phyloP scores from a whole-genome alignment of 2,888 invertebrate species.

The Myopa tessellatipennis region DNA sequence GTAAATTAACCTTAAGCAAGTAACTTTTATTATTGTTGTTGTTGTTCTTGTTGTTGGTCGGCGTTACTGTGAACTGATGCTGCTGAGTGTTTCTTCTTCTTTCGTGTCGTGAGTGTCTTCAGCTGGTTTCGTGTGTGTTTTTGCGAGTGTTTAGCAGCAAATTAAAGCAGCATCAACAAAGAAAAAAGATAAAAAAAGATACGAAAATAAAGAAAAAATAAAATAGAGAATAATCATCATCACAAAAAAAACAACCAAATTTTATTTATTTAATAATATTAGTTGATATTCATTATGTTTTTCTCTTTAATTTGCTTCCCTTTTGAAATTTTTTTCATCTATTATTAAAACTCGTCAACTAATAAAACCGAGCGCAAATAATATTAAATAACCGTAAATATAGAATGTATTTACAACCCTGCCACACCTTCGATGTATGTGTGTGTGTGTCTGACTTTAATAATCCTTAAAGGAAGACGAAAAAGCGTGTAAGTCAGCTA shows the following conservation, averaged over 20 bases:
- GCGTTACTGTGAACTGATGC: neutral
- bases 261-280: too few species aligned
- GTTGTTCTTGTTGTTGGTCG: slow-evolving; percentile 6
- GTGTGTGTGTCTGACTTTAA: slow-evolving; percentile 7
- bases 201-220: neutral
- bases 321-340: neutral
- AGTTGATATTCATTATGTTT: neutral
- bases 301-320: neutral
- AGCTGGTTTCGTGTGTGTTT: neutral
- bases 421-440: neutral
- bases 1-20: neutral
- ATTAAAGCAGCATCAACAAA: neutral
- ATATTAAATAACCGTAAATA: too few species aligned
- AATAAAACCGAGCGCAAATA: too few species aligned
- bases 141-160: neutral
- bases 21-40: neutral
- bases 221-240: neutral
- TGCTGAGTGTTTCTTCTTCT: neutral
- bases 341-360: too few species aligned
- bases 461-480: slow-evolving; percentile 21
- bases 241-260: too few species aligned
- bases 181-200: neutral
- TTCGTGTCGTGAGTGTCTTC: neutral
- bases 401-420: neutral
- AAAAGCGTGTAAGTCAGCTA: slow-evolving; percentile 8